Conservation (phyloP, 2,888 invertebrate species). For the Lithosia quadra region DNA sequence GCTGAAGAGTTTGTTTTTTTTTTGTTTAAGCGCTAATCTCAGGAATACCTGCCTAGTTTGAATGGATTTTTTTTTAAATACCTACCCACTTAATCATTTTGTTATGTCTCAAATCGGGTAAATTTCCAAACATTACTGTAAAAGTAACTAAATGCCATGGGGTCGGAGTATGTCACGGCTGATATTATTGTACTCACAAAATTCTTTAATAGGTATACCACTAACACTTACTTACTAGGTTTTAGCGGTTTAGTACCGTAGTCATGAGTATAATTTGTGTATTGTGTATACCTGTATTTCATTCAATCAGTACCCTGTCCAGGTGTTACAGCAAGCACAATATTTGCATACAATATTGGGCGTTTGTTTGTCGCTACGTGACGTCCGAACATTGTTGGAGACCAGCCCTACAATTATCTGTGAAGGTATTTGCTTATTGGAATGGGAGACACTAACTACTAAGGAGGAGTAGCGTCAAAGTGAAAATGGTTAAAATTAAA, state of each 20-base stretch:
- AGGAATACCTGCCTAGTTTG: too few relatives aligned
- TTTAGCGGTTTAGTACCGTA: not conserved
- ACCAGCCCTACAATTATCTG: constrained; percentile 11
- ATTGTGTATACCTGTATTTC: not conserved
- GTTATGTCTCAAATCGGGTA: too few relatives aligned
- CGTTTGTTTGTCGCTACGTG: constrained; percentile 9
- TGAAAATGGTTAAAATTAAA: not conserved
- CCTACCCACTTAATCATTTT: too few relatives aligned
- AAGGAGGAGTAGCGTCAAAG: not conserved
- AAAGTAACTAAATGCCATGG: too few relatives aligned
- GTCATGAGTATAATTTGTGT: not conserved
- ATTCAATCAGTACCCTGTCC: constrained; percentile 12
- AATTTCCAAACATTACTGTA: too few relatives aligned
- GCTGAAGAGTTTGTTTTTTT: too few relatives aligned
- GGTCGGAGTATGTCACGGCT: too few relatives aligned
- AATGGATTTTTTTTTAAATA: too few relatives aligned
- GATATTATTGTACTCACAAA: not conserved
- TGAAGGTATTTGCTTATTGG: not conserved
- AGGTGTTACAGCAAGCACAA: constrained; percentile 18
- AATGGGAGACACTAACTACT: not conserved
- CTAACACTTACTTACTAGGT: too few relatives aligned
- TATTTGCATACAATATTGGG: constrained; percentile 37
- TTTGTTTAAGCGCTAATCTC: too few relatives aligned
- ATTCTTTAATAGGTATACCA: too few relatives aligned
- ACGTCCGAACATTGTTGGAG: not conserved